A percentile compares a stretch with the other conserved stretches of the same genome.
Evolutionary conservation across 1,140 invertebrate species (phyloP).

Genomic region (Cydia splendana): DNA sequence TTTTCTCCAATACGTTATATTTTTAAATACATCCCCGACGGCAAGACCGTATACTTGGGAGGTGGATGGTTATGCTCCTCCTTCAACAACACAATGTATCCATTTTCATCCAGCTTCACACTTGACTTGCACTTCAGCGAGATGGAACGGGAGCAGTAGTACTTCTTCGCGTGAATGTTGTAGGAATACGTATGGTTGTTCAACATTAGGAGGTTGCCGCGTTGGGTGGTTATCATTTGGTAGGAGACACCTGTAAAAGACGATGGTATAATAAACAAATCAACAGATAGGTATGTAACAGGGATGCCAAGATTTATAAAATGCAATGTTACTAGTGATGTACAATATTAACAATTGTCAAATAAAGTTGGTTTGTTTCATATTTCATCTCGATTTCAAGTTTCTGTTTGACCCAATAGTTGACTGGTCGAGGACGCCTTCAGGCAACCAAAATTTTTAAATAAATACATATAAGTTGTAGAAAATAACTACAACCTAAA

Average conservation of each 20-base stretch:
- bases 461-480: too few relatives aligned
- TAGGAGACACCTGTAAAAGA: slow-evolving; percentile 39
- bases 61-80: slow-evolving; percentile 29
- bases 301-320: too few relatives aligned
- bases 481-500: too few relatives aligned
- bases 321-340: too few relatives aligned
- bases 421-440: too few relatives aligned
- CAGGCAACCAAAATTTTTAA: too few relatives aligned
- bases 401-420: too few relatives aligned
- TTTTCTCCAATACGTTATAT: not conserved
- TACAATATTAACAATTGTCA: too few relatives aligned
- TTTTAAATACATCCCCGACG: slow-evolving; percentile 19
- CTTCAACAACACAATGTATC: slow-evolving; percentile 40
- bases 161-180: slow-evolving; percentile 44
- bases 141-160: slow-evolving; percentile 51
- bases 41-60: not conserved
- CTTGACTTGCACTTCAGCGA: slow-evolving; percentile 39
- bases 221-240: slow-evolving; percentile 45
- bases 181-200: slow-evolving; percentile 42
- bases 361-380: too few relatives aligned
- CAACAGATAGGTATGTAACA: too few relatives aligned
- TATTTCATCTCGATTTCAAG: too few relatives aligned
- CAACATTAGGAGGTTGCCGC: slow-evolving; percentile 53
- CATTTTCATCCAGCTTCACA: slow-evolving; percentile 45
- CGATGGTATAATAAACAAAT: not conserved